phyloP scores from a whole-genome alignment of 2,113 vertebrate species.

The Verasper variegatus region DNA sequence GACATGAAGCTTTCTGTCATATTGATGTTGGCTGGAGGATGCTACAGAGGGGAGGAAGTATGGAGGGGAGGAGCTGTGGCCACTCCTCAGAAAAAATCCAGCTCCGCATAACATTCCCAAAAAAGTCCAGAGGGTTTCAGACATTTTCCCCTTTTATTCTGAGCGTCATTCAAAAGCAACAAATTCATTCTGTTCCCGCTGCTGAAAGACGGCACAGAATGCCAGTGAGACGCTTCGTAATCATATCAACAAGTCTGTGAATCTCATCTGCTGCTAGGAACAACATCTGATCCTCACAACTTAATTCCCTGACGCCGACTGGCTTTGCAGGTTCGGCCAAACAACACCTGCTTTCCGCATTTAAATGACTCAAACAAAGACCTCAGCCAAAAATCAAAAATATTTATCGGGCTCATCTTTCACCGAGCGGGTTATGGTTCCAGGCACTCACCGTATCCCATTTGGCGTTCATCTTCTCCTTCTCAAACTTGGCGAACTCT shows the following conservation, averaged over 20 bases:
- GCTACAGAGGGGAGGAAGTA: constrained; percentile 24
- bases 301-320: background rate
- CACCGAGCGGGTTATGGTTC: background rate
- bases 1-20: constrained; percentile 11
- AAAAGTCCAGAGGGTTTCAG: constrained; percentile 53
- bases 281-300: constrained; percentile 20
- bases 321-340: constrained; percentile 1
- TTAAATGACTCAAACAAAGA: constrained; percentile 5
- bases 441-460: constrained; percentile 94
- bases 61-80: constrained; percentile 55
- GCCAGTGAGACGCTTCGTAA: background rate
- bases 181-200: constrained; percentile 22
- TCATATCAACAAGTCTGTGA: constrained; percentile 38
- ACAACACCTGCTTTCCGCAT: constrained; percentile 65
- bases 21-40: constrained; percentile 61
- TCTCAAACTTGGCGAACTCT: constrained; percentile 99
- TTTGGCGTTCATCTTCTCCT: constrained; percentile 99
- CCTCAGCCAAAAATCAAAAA: constrained; percentile 15
- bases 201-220: constrained; percentile 37
- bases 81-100: constrained; percentile 61
- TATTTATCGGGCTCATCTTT: constrained; percentile 2
- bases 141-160: constrained; percentile 43
- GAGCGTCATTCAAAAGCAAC: constrained; percentile 50
- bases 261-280: constrained; percentile 43
- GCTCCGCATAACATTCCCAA: constrained; percentile 68